Percentiles rank a stretch among this genome's conserved stretches.
Conservation (phyloP, 2,888 invertebrate species). For the Bibio marci region DNA sequence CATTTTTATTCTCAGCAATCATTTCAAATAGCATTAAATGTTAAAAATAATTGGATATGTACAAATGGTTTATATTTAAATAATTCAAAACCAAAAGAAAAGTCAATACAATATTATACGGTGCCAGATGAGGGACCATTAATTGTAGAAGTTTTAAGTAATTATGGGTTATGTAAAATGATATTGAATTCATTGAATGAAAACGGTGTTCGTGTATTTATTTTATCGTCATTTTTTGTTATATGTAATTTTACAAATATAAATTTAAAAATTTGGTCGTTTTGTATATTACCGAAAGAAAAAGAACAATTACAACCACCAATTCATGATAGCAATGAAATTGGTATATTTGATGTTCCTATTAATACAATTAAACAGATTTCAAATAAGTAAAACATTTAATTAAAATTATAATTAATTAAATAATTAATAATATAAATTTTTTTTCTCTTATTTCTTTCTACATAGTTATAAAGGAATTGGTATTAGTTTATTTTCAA, state of each 20-base stretch:
- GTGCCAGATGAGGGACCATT: conserved; percentile 3
- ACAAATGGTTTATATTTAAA: neutral
- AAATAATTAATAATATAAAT: too few relatives aligned
- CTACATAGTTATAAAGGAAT: conserved; percentile 1
- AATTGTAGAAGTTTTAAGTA: neutral
- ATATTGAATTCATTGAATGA: conserved; percentile 19
- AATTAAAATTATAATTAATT: too few relatives aligned
- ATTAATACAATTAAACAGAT: too few relatives aligned
- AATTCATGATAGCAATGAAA: neutral
- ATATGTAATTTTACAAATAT: conserved; percentile 20
- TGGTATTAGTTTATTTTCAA: conserved; percentile 1
- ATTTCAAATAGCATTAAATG: conserved; percentile 11
- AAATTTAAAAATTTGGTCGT: conserved; percentile 16
- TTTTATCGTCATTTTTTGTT: conserved; percentile 20
- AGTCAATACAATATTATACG: neutral
- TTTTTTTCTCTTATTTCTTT: too few relatives aligned
- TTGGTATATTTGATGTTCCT: too few relatives aligned
- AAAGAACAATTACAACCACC: conserved; percentile 7
- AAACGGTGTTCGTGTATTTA: conserved; percentile 19
- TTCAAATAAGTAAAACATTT: too few relatives aligned
- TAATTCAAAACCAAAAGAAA: neutral
- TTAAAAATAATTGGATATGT: conserved; percentile 14
- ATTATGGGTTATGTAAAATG: conserved; percentile 3
- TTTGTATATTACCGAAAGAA: conserved; percentile 23
- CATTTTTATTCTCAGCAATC: neutral